A percentile compares a stretch with the other conserved stretches of the same genome.
phyloP scores from a whole-genome alignment of 1,140 invertebrate genomes.

The Bombus impatiens region DNA sequence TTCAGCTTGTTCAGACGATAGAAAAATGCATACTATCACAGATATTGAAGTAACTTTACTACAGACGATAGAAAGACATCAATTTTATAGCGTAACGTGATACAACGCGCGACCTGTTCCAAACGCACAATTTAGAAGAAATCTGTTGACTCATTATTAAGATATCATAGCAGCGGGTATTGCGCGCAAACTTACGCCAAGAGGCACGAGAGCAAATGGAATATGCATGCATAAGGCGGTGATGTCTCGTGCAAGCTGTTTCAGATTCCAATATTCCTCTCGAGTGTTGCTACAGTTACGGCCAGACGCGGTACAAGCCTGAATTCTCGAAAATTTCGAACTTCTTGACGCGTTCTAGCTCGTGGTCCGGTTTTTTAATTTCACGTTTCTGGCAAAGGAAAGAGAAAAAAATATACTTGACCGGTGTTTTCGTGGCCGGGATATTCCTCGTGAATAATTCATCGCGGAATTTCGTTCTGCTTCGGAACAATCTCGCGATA shows the following conservation, averaged over 20 bases:
- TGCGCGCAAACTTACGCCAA: slow-evolving; percentile 4
- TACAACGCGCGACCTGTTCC: neutral
- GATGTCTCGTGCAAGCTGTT: slow-evolving; percentile 25
- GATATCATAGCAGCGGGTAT: neutral
- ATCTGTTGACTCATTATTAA: neutral
- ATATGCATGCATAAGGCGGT: slow-evolving; percentile 42
- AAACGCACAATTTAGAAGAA: neutral
- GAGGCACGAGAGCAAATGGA: slow-evolving; percentile 20
- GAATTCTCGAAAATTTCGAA: slow-evolving; percentile 33
- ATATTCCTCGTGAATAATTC: slow-evolving; percentile 39
- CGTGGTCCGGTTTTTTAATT: slow-evolving; percentile 32
- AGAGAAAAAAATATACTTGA: slow-evolving; percentile 1
- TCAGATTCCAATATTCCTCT: slow-evolving; percentile 42
- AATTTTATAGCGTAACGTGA: neutral
- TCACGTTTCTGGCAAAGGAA: neutral
- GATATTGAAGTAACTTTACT: neutral
- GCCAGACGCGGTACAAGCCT: neutral
- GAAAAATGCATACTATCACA: too few species aligned
- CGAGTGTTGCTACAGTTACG: neutral
- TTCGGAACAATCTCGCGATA: slow-evolving; percentile 11
- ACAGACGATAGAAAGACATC: neutral
- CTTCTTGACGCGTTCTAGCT: neutral
- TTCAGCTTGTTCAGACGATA: neutral
- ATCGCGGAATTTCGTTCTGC: slow-evolving; percentile 25
- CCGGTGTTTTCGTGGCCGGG: slow-evolving; percentile 19